phyloP scores from a whole-genome alignment of 2,888 invertebrate species.

The Sipha maydis region DNA sequence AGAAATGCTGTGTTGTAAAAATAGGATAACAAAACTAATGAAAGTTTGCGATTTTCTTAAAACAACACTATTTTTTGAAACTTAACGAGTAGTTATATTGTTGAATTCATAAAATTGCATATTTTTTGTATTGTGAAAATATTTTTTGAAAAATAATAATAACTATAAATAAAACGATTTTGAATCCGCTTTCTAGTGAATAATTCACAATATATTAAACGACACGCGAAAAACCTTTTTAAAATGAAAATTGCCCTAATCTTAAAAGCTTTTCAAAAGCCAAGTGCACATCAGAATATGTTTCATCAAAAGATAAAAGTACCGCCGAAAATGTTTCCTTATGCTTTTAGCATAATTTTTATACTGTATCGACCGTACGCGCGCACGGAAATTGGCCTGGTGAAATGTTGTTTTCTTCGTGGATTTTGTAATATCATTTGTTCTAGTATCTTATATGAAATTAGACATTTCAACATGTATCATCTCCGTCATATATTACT shows the following conservation, averaged over 20 bases:
- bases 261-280: constrained; percentile 35
- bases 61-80: neutral
- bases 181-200: neutral
- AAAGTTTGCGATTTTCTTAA: neutral
- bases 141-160: neutral
- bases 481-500: constrained; percentile 16
- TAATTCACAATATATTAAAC: constrained; percentile 31
- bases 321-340: constrained; percentile 1
- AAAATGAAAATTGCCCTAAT: constrained; percentile 29
- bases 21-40: neutral
- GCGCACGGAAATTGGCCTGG: neutral
- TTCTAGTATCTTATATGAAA: constrained; percentile 7
- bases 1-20: no score
- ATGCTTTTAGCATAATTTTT: neutral
- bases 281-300: constrained; percentile 2
- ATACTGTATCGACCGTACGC: neutral
- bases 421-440: constrained; percentile 10
- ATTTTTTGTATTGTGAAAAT: neutral
- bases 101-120: neutral
- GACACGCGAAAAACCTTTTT: neutral
- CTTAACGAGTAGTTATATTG: neutral
- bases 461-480: neutral
- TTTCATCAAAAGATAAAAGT: constrained; percentile 20
- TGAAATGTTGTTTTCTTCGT: constrained; percentile 13
- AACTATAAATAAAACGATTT: neutral